A percentile compares a stretch with the other conserved stretches of the same genome.
phyloP scores from a whole-genome alignment of 2,113 vertebrate species.

The Protobothrops flavoviridis region DNA sequence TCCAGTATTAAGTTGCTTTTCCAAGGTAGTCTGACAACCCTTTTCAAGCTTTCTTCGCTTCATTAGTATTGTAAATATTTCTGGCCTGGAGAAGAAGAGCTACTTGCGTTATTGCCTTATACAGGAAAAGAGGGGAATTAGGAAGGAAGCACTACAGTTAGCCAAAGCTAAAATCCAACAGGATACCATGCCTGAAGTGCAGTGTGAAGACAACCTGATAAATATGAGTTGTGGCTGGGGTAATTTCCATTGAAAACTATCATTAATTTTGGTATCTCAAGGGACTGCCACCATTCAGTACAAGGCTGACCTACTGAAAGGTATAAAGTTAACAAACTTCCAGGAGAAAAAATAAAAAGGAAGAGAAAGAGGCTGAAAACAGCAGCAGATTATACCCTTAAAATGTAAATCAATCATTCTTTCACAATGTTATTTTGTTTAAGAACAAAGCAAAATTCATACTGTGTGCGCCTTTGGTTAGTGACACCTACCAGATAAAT shows the following conservation, averaged over 20 bases:
- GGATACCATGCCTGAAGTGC: background rate
- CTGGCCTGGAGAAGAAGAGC: background rate
- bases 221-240: background rate
- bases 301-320: background rate
- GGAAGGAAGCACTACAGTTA: background rate
- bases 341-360: background rate
- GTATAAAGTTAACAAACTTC: background rate
- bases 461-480: background rate
- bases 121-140: background rate
- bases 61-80: background rate
- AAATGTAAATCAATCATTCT: background rate
- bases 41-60: background rate
- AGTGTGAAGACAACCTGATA: background rate
- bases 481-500: conserved; percentile 88
- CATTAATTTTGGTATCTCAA: background rate
- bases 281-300: background rate
- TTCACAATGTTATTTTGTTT: background rate
- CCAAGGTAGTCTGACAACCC: background rate
- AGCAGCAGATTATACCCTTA: background rate
- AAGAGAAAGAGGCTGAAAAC: background rate
- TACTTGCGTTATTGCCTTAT: background rate
- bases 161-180: background rate
- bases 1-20: background rate
- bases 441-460: background rate
- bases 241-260: background rate